Evolutionary conservation across 2,113 vertebrate genomes (phyloP), one percentile per base, ranked within the genome.

Genomic region (Apus apus): DNA sequence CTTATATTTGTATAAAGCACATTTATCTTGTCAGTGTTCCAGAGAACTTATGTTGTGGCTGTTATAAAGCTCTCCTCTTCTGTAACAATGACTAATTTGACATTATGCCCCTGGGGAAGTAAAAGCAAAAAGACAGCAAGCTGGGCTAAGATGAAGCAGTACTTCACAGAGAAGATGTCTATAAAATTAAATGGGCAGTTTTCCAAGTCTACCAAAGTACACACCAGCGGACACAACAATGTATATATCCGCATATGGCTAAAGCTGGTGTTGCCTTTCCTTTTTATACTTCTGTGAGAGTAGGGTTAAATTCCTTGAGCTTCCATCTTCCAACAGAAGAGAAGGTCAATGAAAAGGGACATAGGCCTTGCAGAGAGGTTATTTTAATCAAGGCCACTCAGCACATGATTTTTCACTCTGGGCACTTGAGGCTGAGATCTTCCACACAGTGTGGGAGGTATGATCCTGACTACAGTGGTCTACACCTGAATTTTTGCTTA

Each of bases 41-140:
- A 94, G 70, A 46, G 34, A 61, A 66, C 0, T 11, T 77, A 74
- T 85, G 73, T 48, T 79, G 54, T 60, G 70, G 81, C 88, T 91
- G 54, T 70, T 94, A 50, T 34, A 92, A 93, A 94, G 77, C 71
- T 93, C 81, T n/a, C 22, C 2, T 76, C 89, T 88, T 65, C 40
- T 94, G 78, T 90, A 92, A 90, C 95, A 92, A 73, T 90, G 23
- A 94, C 70, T 97, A 92, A 96, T 93, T 93, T 93, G 85, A 93
- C 76, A 87, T 26, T 50, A 51, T 76, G 90, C 66, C 93, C 77
- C 80, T 58, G 34, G 66, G 73, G 73, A 93, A 82, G 58, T 11
- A 73, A 90, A 94, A 92, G 93, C 56, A 93, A 80, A 89, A 87
- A 67, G 71, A 48, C 71, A 71, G 68, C 13, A 72, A 84, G 27